Conservation (phyloP, 2,113 vertebrate species). For the Pseudorectes ferrugineus region DNA sequence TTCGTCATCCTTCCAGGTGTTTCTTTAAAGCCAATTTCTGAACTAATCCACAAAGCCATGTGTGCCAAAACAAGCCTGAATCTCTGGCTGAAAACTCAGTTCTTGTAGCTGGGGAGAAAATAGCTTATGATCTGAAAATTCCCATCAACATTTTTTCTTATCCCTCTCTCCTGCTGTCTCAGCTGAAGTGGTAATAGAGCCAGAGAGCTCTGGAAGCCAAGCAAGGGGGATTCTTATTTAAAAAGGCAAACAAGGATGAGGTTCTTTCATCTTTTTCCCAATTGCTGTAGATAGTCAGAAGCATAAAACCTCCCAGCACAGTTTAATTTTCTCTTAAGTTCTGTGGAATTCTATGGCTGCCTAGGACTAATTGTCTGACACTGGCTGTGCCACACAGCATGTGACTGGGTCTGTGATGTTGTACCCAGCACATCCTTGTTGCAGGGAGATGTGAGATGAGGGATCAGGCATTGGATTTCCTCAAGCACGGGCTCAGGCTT, state of each 20-base stretch:
- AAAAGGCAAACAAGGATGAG: not conserved
- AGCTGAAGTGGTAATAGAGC: not conserved
- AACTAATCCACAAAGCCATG: not conserved
- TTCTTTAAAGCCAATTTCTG: not conserved
- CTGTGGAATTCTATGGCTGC: not conserved
- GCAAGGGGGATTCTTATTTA: not conserved
- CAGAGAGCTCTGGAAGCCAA: not conserved
- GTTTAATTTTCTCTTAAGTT: not conserved
- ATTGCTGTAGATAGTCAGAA: not conserved
- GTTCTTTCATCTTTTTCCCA: slow-evolving; percentile 9
- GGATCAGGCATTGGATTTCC: accelerated
- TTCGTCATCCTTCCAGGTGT: not conserved
- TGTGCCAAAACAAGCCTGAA: not conserved
- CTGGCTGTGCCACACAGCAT: not conserved
- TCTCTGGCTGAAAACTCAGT: not conserved
- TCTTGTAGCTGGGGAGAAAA: not conserved
- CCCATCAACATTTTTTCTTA: not conserved
- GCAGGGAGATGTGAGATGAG: not conserved
- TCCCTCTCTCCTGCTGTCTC: not conserved
- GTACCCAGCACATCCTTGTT: not conserved
- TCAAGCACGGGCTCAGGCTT: not conserved
- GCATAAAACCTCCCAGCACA: not conserved
- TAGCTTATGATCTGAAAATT: not conserved
- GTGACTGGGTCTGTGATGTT: too few species aligned
- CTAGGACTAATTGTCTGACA: not conserved